These are phyloP conservation scores for Meghimatium bilineatum DNA, from an alignment of 2,888 invertebrate species.

Conservation along the genomic window DNA sequence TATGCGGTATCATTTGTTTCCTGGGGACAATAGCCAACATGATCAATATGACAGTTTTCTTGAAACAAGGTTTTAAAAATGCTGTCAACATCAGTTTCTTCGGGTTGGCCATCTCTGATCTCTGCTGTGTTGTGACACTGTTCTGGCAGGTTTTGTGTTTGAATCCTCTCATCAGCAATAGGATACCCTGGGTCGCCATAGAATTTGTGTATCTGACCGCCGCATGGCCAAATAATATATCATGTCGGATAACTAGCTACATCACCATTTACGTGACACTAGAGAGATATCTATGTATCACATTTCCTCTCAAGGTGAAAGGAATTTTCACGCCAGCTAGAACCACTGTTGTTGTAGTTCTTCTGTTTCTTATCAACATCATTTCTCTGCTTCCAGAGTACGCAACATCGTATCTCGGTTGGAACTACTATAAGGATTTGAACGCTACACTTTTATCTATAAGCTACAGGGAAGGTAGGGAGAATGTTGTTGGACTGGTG, in stretches of 20 bases:
- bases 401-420: background rate
- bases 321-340: background rate
- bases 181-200: background rate
- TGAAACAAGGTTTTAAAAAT: background rate
- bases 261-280: background rate
- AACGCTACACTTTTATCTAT: background rate
- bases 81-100: conserved; percentile 6
- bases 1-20: background rate
- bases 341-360: background rate
- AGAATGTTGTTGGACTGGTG: background rate
- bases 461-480: background rate
- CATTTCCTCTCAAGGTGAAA: too few species aligned
- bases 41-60: background rate
- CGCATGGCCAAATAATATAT: background rate
- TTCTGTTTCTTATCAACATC: background rate
- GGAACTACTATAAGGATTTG: background rate
- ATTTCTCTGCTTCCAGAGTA: background rate
- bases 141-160: background rate
- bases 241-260: background rate
- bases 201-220: background rate
- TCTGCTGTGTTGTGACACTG: background rate
- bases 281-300: too few species aligned
- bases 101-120: conserved; percentile 8
- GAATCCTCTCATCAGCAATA: background rate
- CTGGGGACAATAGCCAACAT: background rate